A percentile compares a stretch with the other conserved stretches of the same genome.
These are phyloP conservation scores for Sepiola atlantica DNA, from an alignment of 2,888 invertebrate species.

Conservation along the genomic window DNA sequence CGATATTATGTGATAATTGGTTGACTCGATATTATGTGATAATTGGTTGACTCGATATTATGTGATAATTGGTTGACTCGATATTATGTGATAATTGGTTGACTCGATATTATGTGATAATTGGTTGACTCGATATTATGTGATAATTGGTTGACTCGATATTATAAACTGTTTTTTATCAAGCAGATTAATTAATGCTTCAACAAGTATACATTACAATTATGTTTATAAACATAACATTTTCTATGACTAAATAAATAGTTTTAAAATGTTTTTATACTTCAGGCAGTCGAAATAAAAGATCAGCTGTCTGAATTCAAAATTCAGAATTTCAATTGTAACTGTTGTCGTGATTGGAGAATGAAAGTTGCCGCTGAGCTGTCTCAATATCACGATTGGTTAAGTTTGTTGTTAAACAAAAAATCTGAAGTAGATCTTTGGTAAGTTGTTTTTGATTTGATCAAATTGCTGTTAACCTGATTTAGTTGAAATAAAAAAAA, in stretches of 20 bases:
- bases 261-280: background rate
- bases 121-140: background rate
- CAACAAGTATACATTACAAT: background rate
- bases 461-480: background rate
- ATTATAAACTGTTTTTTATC: background rate
- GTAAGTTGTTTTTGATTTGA: background rate
- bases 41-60: background rate
- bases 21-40: background rate
- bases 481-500: too few relatives aligned
- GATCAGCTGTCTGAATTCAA: background rate
- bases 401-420: conserved; percentile 33
- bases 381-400: conserved; percentile 38
- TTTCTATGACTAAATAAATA: background rate
- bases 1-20: too few relatives aligned
- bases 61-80: too few relatives aligned
- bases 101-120: background rate
- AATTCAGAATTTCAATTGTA: background rate
- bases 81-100: too few relatives aligned
- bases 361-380: background rate
- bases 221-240: background rate
- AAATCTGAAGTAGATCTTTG: background rate
- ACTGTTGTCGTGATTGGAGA: background rate
- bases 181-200: background rate
- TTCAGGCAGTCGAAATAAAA: conserved; percentile 38
- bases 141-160: too few relatives aligned